These are phyloP conservation scores for Aethina tumida DNA, from an alignment of 1,140 invertebrate genomes.

Conservation along the genomic window DNA sequence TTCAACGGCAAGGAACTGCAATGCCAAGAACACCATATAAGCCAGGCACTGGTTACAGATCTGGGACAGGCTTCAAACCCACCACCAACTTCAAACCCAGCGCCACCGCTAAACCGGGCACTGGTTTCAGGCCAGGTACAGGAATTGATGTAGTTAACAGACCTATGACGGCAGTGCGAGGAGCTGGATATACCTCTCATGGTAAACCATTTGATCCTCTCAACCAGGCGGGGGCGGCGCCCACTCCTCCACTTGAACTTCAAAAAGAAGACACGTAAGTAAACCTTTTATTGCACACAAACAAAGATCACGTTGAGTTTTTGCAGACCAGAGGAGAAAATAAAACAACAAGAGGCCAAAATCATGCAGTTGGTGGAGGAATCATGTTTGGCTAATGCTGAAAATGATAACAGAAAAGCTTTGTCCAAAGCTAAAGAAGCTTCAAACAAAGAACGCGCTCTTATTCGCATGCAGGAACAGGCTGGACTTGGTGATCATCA, in stretches of 20 bases:
- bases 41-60: constrained; percentile 22
- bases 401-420: constrained; percentile 40
- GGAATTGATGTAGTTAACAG: constrained; percentile 35
- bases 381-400: constrained; percentile 54
- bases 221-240: constrained; percentile 51
- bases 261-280: constrained; percentile 67
- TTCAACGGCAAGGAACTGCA: constrained; percentile 28
- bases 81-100: constrained; percentile 24
- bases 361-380: constrained; percentile 79
- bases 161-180: constrained; percentile 92
- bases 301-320: neutral
- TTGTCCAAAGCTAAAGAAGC: constrained; percentile 94
- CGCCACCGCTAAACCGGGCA: constrained; percentile 19
- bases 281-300: neutral
- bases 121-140: constrained; percentile 28
- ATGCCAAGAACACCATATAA: constrained; percentile 24
- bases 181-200: constrained; percentile 79
- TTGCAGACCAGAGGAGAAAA: constrained; percentile 71
- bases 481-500: constrained; percentile 75
- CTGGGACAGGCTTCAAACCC: constrained; percentile 27
- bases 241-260: constrained; percentile 47
- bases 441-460: constrained; percentile 77
- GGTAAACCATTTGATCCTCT: constrained; percentile 68
- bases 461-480: constrained; percentile 88
- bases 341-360: constrained; percentile 68